Base-by-base conservation (phyloP, 2,113 vertebrate genomes). In the Lates calcarifer region DNA sequence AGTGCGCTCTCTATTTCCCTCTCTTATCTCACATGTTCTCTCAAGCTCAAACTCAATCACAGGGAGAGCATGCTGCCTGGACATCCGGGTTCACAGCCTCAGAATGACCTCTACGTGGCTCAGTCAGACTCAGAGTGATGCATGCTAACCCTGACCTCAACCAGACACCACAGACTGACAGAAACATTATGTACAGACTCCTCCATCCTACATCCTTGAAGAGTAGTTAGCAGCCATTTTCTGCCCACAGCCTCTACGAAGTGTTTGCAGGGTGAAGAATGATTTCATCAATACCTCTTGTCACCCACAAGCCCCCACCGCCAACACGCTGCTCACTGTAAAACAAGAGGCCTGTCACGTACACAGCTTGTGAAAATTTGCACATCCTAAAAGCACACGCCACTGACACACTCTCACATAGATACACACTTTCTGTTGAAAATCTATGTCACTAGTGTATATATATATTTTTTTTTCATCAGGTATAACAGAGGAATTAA, bases 131-230 rank as follows among this genome's bases (percentile, higher is more conserved):
- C 70, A 31, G 35, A 79, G 77, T 85, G 87, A 92, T 83, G 71
- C 79, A 90, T 84, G 53, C 81, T 81, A 60, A 86, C 86, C 85
- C 83, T 92, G 90, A 87, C 90, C 90, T 84, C 66, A 41, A 14
- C 35, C 33, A 84, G 45, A 86, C 67, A 61, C 74, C 33, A 0
- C 22, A 77, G 57, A 70, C 31, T 79, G 90, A 87, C 83, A 88
- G 83, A 67, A 26, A 57, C 64, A 82, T 85, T 71, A 81, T 17
- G 0, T 60, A 56, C 61, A 37, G 56, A 79, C 66, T 51, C 67
- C 47, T 55, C 67, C 56, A 83, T 80, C 33, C 35, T 53, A 57
- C 53, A 85, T 76, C 83, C 84, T 87, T 76, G 74, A 87, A 80
- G 31, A 81, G 69, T 70, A 87, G 82, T 91, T 85, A 90, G 79